A percentile compares a stretch with the other conserved stretches of the same genome.
Conservation (phyloP, 2,888 invertebrate genomes). For the Homarus gammarus region DNA sequence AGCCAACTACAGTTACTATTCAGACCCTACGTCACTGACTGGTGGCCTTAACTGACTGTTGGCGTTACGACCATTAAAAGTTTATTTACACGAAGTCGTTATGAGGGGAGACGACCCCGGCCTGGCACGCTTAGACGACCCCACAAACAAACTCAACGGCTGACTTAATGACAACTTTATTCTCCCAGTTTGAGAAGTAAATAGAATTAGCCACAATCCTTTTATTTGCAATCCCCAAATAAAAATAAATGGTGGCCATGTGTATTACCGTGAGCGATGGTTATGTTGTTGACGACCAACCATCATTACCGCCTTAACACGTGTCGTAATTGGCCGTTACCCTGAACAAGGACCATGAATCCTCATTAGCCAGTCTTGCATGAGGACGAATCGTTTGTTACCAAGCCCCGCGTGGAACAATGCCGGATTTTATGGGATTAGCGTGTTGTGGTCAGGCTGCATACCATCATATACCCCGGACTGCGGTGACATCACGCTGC, state of each 20-base stretch:
- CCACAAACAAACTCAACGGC: background rate
- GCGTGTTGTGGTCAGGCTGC: background rate
- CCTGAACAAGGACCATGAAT: conserved; percentile 38
- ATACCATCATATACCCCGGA: background rate
- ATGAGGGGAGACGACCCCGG: background rate
- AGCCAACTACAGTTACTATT: no score
- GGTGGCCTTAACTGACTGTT: background rate
- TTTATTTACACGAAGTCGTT: background rate
- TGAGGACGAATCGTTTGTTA: conserved; percentile 23
- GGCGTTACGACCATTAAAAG: no score
- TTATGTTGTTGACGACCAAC: conserved; percentile 19
- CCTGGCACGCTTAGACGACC: background rate
- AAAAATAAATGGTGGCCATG: background rate
- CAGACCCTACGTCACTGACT: no score
- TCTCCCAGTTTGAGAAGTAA: background rate
- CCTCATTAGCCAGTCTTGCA: conserved; percentile 39
- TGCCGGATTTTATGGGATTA: conserved; percentile 36
- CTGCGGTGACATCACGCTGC: background rate
- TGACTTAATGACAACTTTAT: background rate
- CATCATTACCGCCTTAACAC: conserved; percentile 43
- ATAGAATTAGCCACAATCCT: background rate
- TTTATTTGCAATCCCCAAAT: background rate
- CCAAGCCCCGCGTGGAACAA: conserved; percentile 22
- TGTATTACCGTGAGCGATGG: background rate
- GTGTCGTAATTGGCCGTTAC: conserved; percentile 36